Percentiles rank a stretch among this genome's conserved stretches.
These are phyloP conservation scores for Andrena trimmerana DNA, from an alignment of 2,888 invertebrate genomes.

Conservation along the genomic window DNA sequence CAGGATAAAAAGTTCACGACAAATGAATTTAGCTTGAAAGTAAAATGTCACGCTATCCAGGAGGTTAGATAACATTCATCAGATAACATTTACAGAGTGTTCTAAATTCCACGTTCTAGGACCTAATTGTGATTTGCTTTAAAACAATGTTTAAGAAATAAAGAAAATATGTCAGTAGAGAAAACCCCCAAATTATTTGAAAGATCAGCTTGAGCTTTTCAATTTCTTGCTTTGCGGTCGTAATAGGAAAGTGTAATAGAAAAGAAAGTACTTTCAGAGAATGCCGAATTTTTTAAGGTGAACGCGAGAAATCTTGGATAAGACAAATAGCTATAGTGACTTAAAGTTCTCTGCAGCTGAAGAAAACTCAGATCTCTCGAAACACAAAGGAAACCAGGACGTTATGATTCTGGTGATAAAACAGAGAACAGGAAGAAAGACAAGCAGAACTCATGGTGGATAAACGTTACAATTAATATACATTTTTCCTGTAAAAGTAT, in stretches of 20 bases:
- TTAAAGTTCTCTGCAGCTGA: constrained; percentile 29
- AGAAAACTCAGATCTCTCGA: neutral
- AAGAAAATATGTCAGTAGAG: too few relatives aligned
- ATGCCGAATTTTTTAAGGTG: constrained; percentile 11
- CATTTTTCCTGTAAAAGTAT: constrained; percentile 8
- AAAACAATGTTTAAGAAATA: too few relatives aligned
- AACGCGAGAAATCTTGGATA: constrained; percentile 10
- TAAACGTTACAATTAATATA: neutral
- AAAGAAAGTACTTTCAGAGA: neutral
- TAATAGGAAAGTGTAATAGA: neutral
- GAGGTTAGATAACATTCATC: too few relatives aligned
- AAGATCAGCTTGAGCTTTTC: neutral
- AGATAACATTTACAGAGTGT: too few relatives aligned
- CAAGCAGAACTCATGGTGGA: neutral
- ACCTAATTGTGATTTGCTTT: too few relatives aligned
- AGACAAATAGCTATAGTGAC: constrained; percentile 22
- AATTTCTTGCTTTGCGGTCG: neutral
- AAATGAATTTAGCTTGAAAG: too few relatives aligned
- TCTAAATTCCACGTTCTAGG: too few relatives aligned
- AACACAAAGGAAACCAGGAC: constrained; percentile 5
- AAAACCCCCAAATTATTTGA: neutral
- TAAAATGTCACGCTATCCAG: too few relatives aligned
- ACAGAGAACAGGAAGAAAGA: constrained; percentile 2
- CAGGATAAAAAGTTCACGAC: too few relatives aligned
- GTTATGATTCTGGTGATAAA: neutral